Percentiles rank a stretch among this genome's conserved stretches.
Conservation (phyloP, 2,797 vertebrate species). For the Chelon auratus region DNA sequence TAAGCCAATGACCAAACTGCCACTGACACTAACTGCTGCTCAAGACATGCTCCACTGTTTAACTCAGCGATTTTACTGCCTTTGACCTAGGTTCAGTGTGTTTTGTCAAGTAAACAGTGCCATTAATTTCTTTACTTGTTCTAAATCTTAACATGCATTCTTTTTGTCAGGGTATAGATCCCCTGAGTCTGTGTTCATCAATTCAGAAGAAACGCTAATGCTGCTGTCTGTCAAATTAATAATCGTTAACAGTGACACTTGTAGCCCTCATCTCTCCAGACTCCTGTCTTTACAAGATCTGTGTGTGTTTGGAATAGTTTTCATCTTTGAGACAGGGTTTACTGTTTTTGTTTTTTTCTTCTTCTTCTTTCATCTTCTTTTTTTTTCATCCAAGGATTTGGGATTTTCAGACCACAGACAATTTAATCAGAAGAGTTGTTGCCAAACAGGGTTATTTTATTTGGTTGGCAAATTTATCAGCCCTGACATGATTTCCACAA, state of each 20-base stretch:
- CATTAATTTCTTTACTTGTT: conserved; percentile 39
- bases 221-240: conserved; percentile 51
- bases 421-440: conserved; percentile 33
- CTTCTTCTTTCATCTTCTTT: background rate
- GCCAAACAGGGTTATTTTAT: conserved; percentile 36
- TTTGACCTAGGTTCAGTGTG: conserved; percentile 44
- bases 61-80: conserved; percentile 58
- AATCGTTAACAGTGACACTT: conserved; percentile 20
- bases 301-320: conserved; percentile 11
- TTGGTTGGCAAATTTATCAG: conserved; percentile 7
- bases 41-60: conserved; percentile 49
- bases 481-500: conserved; percentile 17
- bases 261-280: conserved; percentile 31
- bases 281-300: background rate
- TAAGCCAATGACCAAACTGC: conserved; percentile 66
- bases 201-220: conserved; percentile 37
- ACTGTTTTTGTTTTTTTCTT: background rate
- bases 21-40: conserved; percentile 73
- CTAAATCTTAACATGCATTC: conserved; percentile 16
- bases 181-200: conserved; percentile 12
- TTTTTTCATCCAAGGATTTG: background rate
- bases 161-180: conserved; percentile 12
- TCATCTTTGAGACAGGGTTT: conserved; percentile 2
- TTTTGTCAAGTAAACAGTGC: conserved; percentile 44
- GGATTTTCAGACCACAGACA: conserved; percentile 19